Percentiles rank a stretch among this genome's conserved stretches.
phyloP scores from a whole-genome alignment of 2,888 invertebrate species.

The Nyleta sp. region DNA sequence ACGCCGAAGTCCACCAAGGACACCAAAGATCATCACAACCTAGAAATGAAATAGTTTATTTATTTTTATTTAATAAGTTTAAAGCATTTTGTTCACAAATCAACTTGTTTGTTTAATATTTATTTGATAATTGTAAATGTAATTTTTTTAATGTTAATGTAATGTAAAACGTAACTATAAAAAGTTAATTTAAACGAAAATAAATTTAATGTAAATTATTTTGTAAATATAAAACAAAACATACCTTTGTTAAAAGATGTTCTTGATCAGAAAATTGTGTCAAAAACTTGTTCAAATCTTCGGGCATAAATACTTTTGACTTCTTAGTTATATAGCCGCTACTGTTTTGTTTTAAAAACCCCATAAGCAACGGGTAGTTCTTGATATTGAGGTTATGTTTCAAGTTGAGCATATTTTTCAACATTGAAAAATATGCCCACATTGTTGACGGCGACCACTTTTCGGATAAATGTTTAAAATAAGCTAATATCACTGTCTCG shows the following conservation, averaged over 20 bases:
- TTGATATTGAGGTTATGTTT: conserved; percentile 19
- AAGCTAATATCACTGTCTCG: conserved; percentile 16
- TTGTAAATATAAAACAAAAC: not conserved
- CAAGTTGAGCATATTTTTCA: conserved; percentile 4
- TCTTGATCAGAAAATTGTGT: not conserved
- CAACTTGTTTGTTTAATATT: too few species aligned
- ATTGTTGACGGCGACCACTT: conserved; percentile 23
- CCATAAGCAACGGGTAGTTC: not conserved
- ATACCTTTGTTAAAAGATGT: conserved; percentile 11
- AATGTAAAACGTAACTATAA: too few species aligned
- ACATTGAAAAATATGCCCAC: conserved; percentile 27
- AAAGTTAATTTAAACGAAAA: too few species aligned
- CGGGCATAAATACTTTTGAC: conserved; percentile 13
- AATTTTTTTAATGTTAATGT: too few species aligned
- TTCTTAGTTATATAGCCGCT: conserved; percentile 19
- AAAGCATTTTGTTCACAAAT: too few species aligned
- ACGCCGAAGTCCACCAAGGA: conserved; percentile 41
- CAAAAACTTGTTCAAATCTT: conserved; percentile 7
- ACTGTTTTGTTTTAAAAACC: conserved; percentile 13
- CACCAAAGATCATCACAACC: conserved; percentile 49
- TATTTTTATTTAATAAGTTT: too few species aligned
- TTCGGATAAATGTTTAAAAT: conserved; percentile 2
- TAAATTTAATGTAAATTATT: conserved; percentile 4
- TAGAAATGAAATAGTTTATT: conserved; percentile 16
- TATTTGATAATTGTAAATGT: not conserved